These are phyloP conservation scores for Copidosoma aretas DNA, from an alignment of 2,888 invertebrate species.

Conservation along the genomic window DNA sequence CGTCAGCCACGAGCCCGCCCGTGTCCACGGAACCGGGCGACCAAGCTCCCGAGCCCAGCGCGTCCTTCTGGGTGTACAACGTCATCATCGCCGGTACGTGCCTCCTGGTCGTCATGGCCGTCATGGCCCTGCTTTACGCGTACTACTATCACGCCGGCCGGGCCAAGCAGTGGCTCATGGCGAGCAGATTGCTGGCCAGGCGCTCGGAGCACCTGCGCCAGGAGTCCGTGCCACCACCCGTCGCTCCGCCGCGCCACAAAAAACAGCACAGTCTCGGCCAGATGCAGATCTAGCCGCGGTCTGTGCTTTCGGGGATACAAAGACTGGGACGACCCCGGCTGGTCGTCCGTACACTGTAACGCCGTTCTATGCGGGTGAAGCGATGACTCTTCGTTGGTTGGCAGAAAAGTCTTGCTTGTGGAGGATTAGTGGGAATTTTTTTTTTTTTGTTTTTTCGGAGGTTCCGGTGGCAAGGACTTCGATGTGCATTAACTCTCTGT, in stretches of 20 bases:
- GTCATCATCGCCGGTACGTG: constrained; percentile 70
- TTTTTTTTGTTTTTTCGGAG: background rate
- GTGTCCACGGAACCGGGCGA: constrained; percentile 65
- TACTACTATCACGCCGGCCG: constrained; percentile 79
- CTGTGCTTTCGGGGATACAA: background rate
- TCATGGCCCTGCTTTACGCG: constrained; percentile 74
- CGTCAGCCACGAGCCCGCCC: constrained; percentile 60
- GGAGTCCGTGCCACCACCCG: constrained; percentile 50
- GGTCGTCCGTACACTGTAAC: too few species aligned
- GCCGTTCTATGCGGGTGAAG: too few species aligned
- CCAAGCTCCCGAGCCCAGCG: constrained; percentile 62
- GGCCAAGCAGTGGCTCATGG: constrained; percentile 70
- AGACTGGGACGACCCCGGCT: too few species aligned
- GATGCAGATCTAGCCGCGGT: constrained; percentile 28
- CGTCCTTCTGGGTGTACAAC: constrained; percentile 55
- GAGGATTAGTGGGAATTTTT: constrained; percentile 28
- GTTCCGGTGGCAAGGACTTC: background rate
- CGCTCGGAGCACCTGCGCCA: constrained; percentile 37
- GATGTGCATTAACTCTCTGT: background rate
- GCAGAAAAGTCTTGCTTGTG: constrained; percentile 20
- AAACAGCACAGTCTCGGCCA: constrained; percentile 43
- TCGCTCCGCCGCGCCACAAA: constrained; percentile 59
- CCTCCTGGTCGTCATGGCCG: constrained; percentile 71
- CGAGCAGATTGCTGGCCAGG: constrained; percentile 49
- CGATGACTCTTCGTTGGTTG: too few species aligned